phyloP scores from a whole-genome alignment of 2,888 invertebrate genomes.

The Branchellion lobata region DNA sequence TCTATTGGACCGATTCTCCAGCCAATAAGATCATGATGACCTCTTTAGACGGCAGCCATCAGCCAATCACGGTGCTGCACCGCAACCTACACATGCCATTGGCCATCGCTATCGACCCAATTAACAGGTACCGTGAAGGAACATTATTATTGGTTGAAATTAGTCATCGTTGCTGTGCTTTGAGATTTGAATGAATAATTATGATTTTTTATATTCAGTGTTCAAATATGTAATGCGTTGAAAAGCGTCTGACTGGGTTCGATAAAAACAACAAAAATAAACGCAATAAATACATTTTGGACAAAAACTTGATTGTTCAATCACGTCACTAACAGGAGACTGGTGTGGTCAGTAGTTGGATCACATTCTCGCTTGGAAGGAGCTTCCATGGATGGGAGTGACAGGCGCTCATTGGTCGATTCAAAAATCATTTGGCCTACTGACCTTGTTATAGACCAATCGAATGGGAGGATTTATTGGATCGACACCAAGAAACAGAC shows the following conservation, averaged over 20 bases:
- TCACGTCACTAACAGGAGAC: constrained; percentile 16
- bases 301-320: too few species aligned
- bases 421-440: constrained; percentile 77
- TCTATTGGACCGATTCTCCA: constrained; percentile 65
- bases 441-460: constrained; percentile 78
- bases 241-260: background rate
- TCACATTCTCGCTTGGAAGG: constrained; percentile 76
- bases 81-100: constrained; percentile 47
- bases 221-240: too few species aligned
- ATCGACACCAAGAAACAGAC: constrained; percentile 70
- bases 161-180: too few species aligned
- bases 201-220: too few species aligned
- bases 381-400: constrained; percentile 77
- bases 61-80: constrained; percentile 39
- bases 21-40: constrained; percentile 45
- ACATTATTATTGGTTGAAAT: background rate
- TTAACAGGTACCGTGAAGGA: constrained; percentile 46
- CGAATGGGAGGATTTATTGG: constrained; percentile 78
- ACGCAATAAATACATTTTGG: too few species aligned
- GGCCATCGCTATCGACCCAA: constrained; percentile 50
- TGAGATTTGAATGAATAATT: background rate
- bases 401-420: constrained; percentile 69
- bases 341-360: constrained; percentile 93
- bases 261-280: too few species aligned
- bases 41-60: constrained; percentile 33